Evolutionary conservation across 37 sponge, comb jelly and placozoan species (phyloP), one percentile per base, ranked within the genome.

Genomic region (Diacarnus erythraeanus): DNA sequence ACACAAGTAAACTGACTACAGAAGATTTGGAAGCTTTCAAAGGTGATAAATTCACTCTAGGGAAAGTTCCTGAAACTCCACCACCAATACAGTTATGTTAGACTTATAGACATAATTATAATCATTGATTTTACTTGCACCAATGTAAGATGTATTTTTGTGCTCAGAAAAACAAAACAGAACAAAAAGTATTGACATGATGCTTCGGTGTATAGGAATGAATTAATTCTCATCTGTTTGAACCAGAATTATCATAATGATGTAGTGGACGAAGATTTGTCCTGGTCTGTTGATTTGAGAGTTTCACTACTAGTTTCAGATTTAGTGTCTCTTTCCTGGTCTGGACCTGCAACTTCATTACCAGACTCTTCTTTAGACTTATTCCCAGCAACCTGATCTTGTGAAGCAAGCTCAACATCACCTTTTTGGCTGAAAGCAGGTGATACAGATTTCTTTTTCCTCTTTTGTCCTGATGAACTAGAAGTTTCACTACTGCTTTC

Each of bases 11-110:
- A 21, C 69, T 83, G 37, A 77, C 76, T 15, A 38, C 75, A 25
- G 74, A 81, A 38, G 87, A 82, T 21, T 23, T 91, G 29, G 58
- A 59, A 66, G 86, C 84, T n/a, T 91, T 80, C 61, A 77, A 76
- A 37, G 71, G 84, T 1, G 78, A 91, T 25, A 66, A 69, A 26
- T 91, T 86, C 47, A n/a, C 70, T 26, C 51, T 78, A 27, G 87
- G 87, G 21, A 29, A 82, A 20, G 79, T 91, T 38, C 92, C 92
- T 54, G 87, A 86, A 65, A 39, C 29, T 61, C 43, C 87, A 29
- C 92, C 92, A 41, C 87, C 87, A 51, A 35, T 42, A 0, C 54
- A 58, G 6, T 64, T 84, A 39, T 85, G 89, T 65, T 42, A 60
- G 25, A 44, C 18, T 23, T 25, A 30, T 6, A 8, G 64, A 27